Evolutionary conservation across 2,797 vertebrate species (phyloP).

Genomic region (Benthosema pterotum): DNA sequence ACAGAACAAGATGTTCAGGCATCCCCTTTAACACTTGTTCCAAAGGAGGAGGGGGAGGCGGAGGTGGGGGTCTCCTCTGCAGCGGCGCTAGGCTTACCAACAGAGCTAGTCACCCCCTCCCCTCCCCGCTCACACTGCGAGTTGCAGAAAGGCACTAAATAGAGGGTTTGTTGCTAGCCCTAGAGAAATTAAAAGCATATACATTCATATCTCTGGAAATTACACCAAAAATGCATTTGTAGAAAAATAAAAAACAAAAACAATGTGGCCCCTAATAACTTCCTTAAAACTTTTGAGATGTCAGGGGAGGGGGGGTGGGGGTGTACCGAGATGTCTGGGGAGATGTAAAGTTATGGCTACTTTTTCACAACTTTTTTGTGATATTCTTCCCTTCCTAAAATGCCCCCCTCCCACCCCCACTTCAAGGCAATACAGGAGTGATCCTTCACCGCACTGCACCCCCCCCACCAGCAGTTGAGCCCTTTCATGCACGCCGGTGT

Average conservation of each 20-base stretch:
- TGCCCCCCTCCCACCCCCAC: slow-evolving; percentile 30
- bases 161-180: slow-evolving; percentile 74
- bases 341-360: slow-evolving; percentile 82
- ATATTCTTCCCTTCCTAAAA: not conserved
- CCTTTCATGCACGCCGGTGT: slow-evolving; percentile 68
- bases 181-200: slow-evolving; percentile 78
- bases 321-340: slow-evolving; percentile 13
- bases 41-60: slow-evolving; percentile 19
- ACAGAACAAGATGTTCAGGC: slow-evolving; percentile 76
- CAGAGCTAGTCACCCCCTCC: slow-evolving; percentile 20
- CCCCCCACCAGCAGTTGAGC: slow-evolving; percentile 57
- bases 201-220: slow-evolving; percentile 84
- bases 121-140: slow-evolving; percentile 54
- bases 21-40: slow-evolving; percentile 68
- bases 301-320: no score
- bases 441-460: slow-evolving; percentile 60
- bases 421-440: slow-evolving; percentile 73
- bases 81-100: slow-evolving; percentile 51
- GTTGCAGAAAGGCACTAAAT: slow-evolving; percentile 83
- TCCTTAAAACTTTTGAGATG: slow-evolving; percentile 61
- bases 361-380: slow-evolving; percentile 58
- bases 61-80: slow-evolving; percentile 47
- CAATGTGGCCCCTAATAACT: slow-evolving; percentile 66
- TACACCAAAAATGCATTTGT: slow-evolving; percentile 79
- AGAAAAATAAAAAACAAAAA: slow-evolving; percentile 78